Conservation (phyloP, 2,113 vertebrate genomes). For the Antechinus stuartii region DNA sequence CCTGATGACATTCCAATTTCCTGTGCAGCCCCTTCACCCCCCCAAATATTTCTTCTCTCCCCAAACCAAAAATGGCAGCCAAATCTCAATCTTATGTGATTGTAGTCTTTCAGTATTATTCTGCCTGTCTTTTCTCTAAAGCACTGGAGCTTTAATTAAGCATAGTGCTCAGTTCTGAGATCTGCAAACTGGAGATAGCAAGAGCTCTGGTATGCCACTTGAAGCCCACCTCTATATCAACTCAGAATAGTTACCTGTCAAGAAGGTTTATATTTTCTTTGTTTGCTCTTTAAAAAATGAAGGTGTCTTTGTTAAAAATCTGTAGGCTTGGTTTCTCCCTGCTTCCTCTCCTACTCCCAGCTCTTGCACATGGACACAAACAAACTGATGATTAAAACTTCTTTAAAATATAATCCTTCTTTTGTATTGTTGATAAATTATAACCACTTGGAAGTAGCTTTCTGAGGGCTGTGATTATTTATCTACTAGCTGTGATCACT, state of each 20-base stretch:
- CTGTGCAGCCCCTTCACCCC: constrained; percentile 23
- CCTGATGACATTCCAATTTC: constrained; percentile 58
- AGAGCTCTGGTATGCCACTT: constrained; percentile 44
- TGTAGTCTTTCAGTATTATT: constrained; percentile 29
- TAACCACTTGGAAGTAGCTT: constrained; percentile 62
- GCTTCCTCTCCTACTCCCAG: background rate
- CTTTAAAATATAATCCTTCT: constrained; percentile 49
- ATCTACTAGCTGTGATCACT: constrained; percentile 30
- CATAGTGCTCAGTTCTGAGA: constrained; percentile 24
- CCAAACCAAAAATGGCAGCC: constrained; percentile 38
- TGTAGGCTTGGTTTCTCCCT: background rate
- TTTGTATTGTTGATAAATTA: constrained; percentile 49
- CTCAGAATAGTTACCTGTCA: background rate
- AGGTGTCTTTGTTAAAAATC: background rate
- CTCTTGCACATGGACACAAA: background rate
- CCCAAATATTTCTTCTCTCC: background rate
- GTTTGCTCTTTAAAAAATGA: constrained; percentile 14
- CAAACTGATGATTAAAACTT: constrained; percentile 24
- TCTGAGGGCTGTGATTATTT: constrained; percentile 48
- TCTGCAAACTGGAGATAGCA: constrained; percentile 41
- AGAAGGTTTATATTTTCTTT: constrained; percentile 4
- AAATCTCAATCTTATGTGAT: constrained; percentile 54
- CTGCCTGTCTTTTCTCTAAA: constrained; percentile 68
- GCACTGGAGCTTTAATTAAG: constrained; percentile 62
- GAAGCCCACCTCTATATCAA: background rate